Base-by-base conservation (phyloP, 2,113 vertebrate genomes). In the Etheostoma spectabile region DNA sequence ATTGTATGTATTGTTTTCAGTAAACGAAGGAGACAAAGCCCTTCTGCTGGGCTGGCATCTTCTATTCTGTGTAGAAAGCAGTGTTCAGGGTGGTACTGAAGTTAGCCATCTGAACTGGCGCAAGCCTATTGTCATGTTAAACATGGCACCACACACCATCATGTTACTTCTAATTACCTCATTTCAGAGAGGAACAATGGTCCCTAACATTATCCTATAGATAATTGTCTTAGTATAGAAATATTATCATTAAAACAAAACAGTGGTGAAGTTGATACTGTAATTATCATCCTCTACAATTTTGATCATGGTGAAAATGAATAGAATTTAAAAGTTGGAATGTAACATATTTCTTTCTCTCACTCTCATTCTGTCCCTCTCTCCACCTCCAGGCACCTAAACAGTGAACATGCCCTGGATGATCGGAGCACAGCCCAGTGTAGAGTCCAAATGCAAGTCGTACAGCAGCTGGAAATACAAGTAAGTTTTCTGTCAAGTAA, bases 401-500 rank as follows among this genome's bases (percentile, higher is more conserved):
- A 99, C 95, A 98, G 94, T 86, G 98, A 99, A 88, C 98, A 99
- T 10, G 98, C 98, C 16, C 94, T 99, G 83, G 98, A 99, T 65
- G 98, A 99, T 93, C 95, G 98, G 89, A 99, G 98, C 94, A 99
- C 98, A 21, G 98, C 98, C 86, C 98, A 99, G 94, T 99, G 98
- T 91, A 95, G 98, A 86, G 98, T 99, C 88, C 98, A 99, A 93
- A 99, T 99, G 98, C 98, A 99, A 82, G 98, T 99, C 79, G 98
- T 99, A 81, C 98, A 99, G 87, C 98, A 99, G 88, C 95, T 99
- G 95, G 98, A 99, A 96, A 98, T 99, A 93, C 98, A 99, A 96
- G 98, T 99, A 95, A 86, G 96, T 95, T 22, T 42, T 21, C 27
- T 49, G 55, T 57, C 4, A 27, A 10, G 16, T 18, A 60, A 55